Conservation (phyloP, 2,113 vertebrate genomes). For the Carassius gibelio region DNA sequence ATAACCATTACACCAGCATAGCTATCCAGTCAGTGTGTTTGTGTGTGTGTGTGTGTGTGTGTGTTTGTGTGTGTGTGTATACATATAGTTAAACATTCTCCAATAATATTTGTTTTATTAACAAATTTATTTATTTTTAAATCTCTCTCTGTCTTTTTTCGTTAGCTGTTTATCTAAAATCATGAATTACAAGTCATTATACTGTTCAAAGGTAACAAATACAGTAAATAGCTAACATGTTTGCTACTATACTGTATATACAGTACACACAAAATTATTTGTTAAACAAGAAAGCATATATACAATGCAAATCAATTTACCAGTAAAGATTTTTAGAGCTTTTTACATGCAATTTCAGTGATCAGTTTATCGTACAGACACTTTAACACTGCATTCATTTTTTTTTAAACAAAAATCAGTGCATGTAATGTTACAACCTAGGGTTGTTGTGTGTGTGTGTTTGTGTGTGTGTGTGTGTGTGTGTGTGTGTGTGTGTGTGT, state of each 20-base stretch:
- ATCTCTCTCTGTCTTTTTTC: neutral
- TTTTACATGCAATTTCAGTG: neutral
- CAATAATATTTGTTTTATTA: too few species aligned
- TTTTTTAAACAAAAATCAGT: neutral
- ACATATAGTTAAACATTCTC: too few species aligned
- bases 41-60: too few species aligned
- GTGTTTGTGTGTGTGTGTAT: too few species aligned
- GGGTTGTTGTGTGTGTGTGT: fast-evolving
- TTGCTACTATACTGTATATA: too few species aligned
- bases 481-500: too few species aligned
- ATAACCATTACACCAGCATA: too few species aligned
- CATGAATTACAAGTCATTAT: too few species aligned
- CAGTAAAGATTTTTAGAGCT: neutral
- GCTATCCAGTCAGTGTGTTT: too few species aligned
- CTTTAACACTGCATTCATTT: neutral
- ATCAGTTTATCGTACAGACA: neutral
- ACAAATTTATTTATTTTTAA: neutral
- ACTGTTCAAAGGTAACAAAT: neutral
- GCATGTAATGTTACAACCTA: neutral
- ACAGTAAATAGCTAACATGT: neutral
- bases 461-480: too few species aligned
- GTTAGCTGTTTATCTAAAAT: neutral
- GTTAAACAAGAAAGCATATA: neutral
- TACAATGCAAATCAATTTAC: neutral
- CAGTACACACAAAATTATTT: neutral